Base-by-base conservation (phyloP, 2,113 vertebrate species). In the Turdus rufiventris region DNA sequence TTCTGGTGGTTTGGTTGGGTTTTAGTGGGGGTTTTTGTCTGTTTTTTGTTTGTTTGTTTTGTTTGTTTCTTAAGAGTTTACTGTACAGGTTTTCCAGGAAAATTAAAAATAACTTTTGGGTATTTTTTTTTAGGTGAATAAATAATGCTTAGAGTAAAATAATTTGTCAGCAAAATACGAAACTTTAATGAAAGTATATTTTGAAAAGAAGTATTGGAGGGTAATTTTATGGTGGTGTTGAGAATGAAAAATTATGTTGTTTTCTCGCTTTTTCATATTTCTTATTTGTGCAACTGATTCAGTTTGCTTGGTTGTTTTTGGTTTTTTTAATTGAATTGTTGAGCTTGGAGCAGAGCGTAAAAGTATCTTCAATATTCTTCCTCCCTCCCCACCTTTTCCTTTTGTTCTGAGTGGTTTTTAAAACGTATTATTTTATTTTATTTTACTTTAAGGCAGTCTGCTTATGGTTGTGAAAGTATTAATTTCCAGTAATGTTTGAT, bases 251-350 rank as follows among this genome's bases (percentile, higher is more conserved):
- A 17, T 18, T 74, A 2, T 85, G 45, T 33, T 92, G 4, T 72
- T 78, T 12, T 6, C 51, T 91, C 3, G 4, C 45, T 81, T 19
- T 28, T 78, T 84, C 29, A 20, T 88, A 75, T 80, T 81, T 83
- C 20, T 91, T 81, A 28, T 58, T 86, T 54, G 23, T 38, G 26
- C 38, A 62, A 61, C 23, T 34, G 6, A 51, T 88, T 83, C 57
- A 54, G 56, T 81, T 80, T 91, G 73, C 90, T 94, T 97, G 94
- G 15, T 40, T 40, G 17, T 10, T 17, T 15, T 43, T 51, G 26
- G 28, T 51, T 51, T 16, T 66, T 50, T 53, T 48, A 28, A 97
- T 96, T 97, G 89, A 96, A 93, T 97, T 97, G 86, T 95, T 96
- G 96, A 70, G 38, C 90, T 96, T 89, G 20, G 43, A 97, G 74